Evolutionary conservation across 1,140 invertebrate genomes (phyloP).

Genomic region (Drosophila triauraria): DNA sequence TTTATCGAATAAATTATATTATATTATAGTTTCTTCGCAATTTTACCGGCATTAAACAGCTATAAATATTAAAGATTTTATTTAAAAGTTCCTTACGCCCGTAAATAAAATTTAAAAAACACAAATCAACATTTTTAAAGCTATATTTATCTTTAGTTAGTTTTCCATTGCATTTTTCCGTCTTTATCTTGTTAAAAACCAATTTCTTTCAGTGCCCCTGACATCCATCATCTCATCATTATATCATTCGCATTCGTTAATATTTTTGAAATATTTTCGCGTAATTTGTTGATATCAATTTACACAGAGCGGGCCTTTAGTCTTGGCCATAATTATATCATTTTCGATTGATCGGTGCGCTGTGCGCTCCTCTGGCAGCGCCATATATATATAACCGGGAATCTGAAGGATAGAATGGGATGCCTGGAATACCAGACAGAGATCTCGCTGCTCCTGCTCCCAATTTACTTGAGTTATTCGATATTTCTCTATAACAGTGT

Average conservation of each 20-base stretch:
- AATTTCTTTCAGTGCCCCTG: conserved; percentile 46
- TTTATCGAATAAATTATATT: no score
- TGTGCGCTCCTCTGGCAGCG: conserved; percentile 11
- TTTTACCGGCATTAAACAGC: no score
- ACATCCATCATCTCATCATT: conserved; percentile 72
- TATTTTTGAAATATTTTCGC: conserved; percentile 83
- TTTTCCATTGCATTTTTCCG: background rate
- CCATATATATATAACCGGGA: conserved; percentile 21
- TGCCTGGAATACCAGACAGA: conserved; percentile 57
- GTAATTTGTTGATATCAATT: conserved; percentile 84
- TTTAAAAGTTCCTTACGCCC: no score
- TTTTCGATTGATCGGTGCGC: conserved; percentile 81
- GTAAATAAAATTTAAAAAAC: no score
- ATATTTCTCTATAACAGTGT: conserved; percentile 44
- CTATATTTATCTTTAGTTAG: no score
- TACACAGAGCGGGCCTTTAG: conserved; percentile 63
- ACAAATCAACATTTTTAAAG: no score
- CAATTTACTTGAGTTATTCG: conserved; percentile 15
- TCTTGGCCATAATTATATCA: conserved; percentile 77
- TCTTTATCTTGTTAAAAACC: background rate
- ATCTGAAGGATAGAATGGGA: conserved; percentile 49
- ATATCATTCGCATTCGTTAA: conserved; percentile 82
- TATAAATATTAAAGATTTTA: no score
- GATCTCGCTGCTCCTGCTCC: conserved; percentile 12
- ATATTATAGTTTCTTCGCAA: no score